These are phyloP conservation scores for Mesorhabditis belari DNA, from an alignment of 2,888 invertebrate species.

Conservation along the genomic window DNA sequence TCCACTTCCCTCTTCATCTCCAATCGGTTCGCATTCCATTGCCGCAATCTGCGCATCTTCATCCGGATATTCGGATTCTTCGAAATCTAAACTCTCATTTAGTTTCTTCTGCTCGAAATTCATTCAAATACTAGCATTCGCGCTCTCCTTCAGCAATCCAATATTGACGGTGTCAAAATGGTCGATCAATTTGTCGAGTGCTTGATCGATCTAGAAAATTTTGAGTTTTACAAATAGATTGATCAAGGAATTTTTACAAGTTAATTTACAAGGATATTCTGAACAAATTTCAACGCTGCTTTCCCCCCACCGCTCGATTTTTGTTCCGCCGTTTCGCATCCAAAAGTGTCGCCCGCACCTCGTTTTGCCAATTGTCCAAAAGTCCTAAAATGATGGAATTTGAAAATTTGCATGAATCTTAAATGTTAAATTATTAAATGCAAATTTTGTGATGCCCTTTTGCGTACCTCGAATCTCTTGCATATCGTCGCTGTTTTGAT, in stretches of 20 bases:
- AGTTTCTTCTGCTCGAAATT: too few relatives aligned
- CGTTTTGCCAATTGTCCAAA: slow-evolving; percentile 6
- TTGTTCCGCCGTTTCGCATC: slow-evolving; percentile 1
- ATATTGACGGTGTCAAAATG: slow-evolving; percentile 14
- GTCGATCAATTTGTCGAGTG: slow-evolving; percentile 15
- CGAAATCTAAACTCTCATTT: slow-evolving; percentile 6
- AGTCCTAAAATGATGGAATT: neutral
- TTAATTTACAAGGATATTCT: too few relatives aligned
- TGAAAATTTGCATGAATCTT: neutral
- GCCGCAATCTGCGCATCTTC: slow-evolving; percentile 17
- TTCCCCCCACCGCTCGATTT: neutral
- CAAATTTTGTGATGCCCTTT: neutral
- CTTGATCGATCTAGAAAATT: slow-evolving; percentile 12
- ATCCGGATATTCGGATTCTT: slow-evolving; percentile 12
- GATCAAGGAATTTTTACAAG: too few relatives aligned
- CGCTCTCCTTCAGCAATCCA: slow-evolving; percentile 8
- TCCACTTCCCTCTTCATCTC: neutral
- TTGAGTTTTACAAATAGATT: neutral
- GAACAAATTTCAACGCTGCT: neutral
- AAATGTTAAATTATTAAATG: neutral
- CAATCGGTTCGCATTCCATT: slow-evolving; percentile 13
- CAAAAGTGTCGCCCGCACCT: slow-evolving; percentile 1
- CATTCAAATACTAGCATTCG: neutral
- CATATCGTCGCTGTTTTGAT: slow-evolving; percentile 20
- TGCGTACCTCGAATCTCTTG: slow-evolving; percentile 9